A percentile compares a stretch with the other conserved stretches of the same genome.
Conservation (phyloP, 2,113 vertebrate species). For the Donacobius atricapilla region DNA sequence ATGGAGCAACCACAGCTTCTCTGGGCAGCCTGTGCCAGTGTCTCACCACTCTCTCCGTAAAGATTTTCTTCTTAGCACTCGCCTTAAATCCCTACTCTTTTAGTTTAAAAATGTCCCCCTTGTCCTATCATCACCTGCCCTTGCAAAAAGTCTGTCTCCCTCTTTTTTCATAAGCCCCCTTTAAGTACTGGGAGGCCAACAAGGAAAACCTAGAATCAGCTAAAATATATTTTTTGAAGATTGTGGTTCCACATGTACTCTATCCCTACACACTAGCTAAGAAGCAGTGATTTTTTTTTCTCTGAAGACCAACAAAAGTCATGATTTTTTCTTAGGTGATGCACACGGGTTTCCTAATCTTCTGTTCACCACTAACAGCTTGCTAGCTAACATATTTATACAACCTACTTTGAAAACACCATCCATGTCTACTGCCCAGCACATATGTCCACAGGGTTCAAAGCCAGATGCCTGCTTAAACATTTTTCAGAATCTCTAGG, state of each 20-base stretch:
- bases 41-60: neutral
- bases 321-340: neutral
- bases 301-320: neutral
- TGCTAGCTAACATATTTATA: neutral
- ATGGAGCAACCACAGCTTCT: neutral
- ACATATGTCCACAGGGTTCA: neutral
- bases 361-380: neutral
- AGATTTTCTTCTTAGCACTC: neutral
- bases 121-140: neutral
- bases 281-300: neutral
- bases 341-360: neutral
- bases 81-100: neutral
- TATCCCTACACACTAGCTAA: neutral
- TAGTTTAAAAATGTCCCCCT: neutral
- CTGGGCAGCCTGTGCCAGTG: neutral
- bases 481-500: neutral
- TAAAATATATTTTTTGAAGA: neutral
- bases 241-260: fast-evolving
- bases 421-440: neutral
- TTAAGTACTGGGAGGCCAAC: fast-evolving
- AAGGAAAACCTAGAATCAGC: neutral
- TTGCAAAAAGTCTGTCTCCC: neutral
- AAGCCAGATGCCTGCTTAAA: neutral
- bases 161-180: neutral
- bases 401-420: neutral